A percentile compares a stretch with the other conserved stretches of the same genome.
Evolutionary conservation across 2,113 vertebrate species (phyloP).

Genomic region (Dolichallabes microphthalmus): DNA sequence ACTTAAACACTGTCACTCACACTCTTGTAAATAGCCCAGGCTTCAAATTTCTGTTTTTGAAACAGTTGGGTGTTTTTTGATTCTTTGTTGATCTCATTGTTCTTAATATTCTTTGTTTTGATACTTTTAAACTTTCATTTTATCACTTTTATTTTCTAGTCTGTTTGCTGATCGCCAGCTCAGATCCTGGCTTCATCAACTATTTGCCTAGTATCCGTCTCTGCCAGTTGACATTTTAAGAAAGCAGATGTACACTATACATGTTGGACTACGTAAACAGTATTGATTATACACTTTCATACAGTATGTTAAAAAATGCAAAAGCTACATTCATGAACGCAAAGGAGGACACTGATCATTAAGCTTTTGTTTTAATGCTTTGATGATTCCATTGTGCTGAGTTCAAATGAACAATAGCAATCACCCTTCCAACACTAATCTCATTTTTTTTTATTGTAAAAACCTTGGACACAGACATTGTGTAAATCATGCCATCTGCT

Average conservation of each 20-base stretch:
- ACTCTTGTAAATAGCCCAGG: not conserved
- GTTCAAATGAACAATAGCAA: not conserved
- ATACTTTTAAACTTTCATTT: not conserved
- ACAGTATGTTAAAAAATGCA: not conserved
- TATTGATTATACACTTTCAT: not conserved
- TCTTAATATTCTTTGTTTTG: not conserved
- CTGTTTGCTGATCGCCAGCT: not conserved
- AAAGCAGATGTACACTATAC: not conserved
- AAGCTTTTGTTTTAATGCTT: not conserved
- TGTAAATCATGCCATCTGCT: not conserved
- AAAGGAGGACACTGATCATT: not conserved
- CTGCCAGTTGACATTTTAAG: not conserved
- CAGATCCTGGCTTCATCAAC: not conserved
- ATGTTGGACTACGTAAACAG: not conserved
- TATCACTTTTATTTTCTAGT: not conserved
- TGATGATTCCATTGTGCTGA: not conserved
- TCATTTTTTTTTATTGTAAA: not conserved
- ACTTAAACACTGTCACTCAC: not conserved
- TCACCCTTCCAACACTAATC: not conserved
- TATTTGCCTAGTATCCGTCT: not conserved
- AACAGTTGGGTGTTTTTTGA: not conserved
- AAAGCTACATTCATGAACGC: not conserved
- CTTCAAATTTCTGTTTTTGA: not conserved
- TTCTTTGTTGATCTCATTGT: not conserved
- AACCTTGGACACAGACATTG: not conserved